Evolutionary conservation across 2,797 vertebrate species (phyloP).

Genomic region (Hapalemur alaotrensis): DNA sequence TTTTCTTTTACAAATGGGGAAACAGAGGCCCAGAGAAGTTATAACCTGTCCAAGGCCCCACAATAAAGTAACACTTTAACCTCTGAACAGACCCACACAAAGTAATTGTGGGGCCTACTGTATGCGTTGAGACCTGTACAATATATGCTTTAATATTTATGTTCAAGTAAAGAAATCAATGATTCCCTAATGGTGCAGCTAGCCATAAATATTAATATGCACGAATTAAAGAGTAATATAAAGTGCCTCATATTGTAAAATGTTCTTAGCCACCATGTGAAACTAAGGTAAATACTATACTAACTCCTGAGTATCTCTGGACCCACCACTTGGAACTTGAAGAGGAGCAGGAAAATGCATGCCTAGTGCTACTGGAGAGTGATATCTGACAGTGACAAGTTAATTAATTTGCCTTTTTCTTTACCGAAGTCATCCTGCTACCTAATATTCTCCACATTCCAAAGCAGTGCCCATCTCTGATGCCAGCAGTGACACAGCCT

Average conservation of each 20-base stretch:
- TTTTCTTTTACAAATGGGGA: slow-evolving; percentile 1
- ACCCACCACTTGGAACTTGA: not conserved
- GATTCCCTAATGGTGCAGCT: not conserved
- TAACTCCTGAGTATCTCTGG: not conserved
- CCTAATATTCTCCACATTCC: not conserved
- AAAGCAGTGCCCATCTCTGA: not conserved
- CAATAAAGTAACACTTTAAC: not conserved
- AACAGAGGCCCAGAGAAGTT: not conserved
- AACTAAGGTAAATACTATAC: not conserved
- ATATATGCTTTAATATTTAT: not conserved
- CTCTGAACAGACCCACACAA: not conserved
- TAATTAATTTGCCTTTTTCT: not conserved
- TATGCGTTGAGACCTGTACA: not conserved
- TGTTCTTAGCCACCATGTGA: not conserved
- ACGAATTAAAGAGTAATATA: not conserved
- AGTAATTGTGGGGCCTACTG: not conserved
- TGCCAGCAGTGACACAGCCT: not conserved
- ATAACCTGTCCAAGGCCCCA: not conserved
- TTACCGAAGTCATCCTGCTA: not conserved
- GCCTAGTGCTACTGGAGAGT: not conserved
- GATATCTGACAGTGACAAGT: not conserved
- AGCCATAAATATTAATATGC: not conserved
- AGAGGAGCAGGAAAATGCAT: not conserved
- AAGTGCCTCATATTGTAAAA: not conserved
- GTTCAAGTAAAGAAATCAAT: not conserved